Base-by-base conservation (phyloP, 2,888 invertebrate genomes). In the Frankliniella fusca region DNA sequence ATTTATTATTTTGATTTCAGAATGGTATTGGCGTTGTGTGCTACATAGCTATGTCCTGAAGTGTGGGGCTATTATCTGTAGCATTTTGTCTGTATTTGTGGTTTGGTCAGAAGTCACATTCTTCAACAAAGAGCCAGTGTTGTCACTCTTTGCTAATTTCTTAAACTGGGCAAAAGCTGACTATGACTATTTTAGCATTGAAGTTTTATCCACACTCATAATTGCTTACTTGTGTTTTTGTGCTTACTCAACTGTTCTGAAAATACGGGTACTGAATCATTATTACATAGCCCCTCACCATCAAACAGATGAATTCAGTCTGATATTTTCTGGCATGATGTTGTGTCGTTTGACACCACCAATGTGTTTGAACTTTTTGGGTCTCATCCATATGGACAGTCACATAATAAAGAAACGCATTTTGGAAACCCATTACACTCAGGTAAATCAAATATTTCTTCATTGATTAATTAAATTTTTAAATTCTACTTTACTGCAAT, bases 71-170 rank as follows among this genome's bases (percentile, higher is more conserved):
- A 89, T 95, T 48, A 85, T 93, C 18, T 92, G 95, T 0, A 93
- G 93, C 3, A 88, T 93, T 76, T 91, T 99, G 88, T 98, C 98
- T 0, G 89, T 94, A 48, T 93, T 95, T 87, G 97, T 99, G 54
- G 96, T 99, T n/a, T 98, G 99, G 98, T 99, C 98, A 0, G 99
- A 99, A 90, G 93, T 99, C 86, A 97, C 99, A 0, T 99, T 99
- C 90, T 99, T 99, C 90, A 94, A 95, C 87, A 93, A 94, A 86
- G 89, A 91, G 48, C 99, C 99, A 0, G 96, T 97, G 38, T 90
- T 99, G 5, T 99, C 99, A 0, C 92, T 99, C 84, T 99, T 99
- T 89, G 99, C 99, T n/a, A 93, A 94, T 84, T 94, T 99, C 86
- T 93, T 99, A 48, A 93, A 94, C 86, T 90, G 93, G 70, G 96